These are phyloP conservation scores for Xyliphius kryptos DNA, from an alignment of 2,113 vertebrate genomes.

Conservation along the genomic window DNA sequence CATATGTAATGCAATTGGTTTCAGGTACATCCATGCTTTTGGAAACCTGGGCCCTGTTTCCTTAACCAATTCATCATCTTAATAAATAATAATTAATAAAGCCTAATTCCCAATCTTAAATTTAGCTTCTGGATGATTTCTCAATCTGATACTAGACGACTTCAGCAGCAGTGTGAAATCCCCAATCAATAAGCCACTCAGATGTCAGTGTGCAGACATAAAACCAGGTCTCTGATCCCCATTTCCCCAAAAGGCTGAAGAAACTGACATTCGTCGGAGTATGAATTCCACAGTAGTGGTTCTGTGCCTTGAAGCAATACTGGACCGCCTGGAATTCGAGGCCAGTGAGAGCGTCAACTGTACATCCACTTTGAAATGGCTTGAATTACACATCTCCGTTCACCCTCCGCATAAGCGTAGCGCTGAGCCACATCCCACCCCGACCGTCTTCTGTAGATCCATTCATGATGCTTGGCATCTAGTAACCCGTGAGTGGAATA, in stretches of 20 bases:
- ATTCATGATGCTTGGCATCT: constrained; percentile 28
- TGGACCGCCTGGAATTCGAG: constrained; percentile 3
- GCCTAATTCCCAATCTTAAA: no score
- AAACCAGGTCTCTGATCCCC: no score
- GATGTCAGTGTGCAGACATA: no score
- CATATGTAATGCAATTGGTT: no score
- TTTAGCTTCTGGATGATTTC: no score
- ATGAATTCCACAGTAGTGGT: not conserved
- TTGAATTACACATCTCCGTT: constrained; percentile 1
- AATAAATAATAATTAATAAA: no score
- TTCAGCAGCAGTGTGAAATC: no score
- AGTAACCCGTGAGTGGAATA: constrained; percentile 29
- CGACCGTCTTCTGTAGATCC: constrained; percentile 28
- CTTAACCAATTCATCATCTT: no score
- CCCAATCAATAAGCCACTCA: no score
- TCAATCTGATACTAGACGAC: no score
- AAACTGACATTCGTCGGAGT: not conserved
- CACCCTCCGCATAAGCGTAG: not conserved
- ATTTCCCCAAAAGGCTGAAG: not conserved
- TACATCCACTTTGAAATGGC: constrained; percentile 13
- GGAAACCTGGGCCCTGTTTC: no score
- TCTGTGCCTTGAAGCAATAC: not conserved
- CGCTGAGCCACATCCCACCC: constrained; percentile 1
- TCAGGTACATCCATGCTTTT: no score
- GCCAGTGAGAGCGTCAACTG: constrained; percentile 2